A percentile compares a stretch with the other conserved stretches of the same genome.
Conservation (phyloP, 2,888 invertebrate species). For the Agrotis exclamationis region DNA sequence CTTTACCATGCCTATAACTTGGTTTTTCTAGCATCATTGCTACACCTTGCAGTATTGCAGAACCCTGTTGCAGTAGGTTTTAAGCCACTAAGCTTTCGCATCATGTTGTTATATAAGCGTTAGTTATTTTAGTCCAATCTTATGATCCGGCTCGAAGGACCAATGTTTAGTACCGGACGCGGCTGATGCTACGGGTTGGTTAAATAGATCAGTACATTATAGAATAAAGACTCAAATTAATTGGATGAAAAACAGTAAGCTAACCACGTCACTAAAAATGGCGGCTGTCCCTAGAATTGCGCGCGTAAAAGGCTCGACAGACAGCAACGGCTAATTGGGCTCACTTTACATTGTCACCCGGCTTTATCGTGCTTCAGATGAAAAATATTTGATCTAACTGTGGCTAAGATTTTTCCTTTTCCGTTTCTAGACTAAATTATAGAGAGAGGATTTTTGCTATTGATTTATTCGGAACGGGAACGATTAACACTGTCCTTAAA, state of each 20-base stretch:
- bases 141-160: too few species aligned
- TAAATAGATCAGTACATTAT: too few species aligned
- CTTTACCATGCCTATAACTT: too few species aligned
- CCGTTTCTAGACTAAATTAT: too few species aligned
- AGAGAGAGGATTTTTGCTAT: too few species aligned
- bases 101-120: too few species aligned
- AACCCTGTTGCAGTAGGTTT: too few species aligned
- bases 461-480: not conserved
- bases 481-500: slow-evolving; percentile 7
- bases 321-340: slow-evolving; percentile 79
- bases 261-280: not conserved
- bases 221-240: not conserved
- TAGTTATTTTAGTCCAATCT: too few species aligned
- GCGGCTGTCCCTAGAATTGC: slow-evolving; percentile 53
- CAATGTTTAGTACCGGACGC: too few species aligned
- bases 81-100: too few species aligned
- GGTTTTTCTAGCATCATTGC: not conserved
- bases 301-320: slow-evolving; percentile 52
- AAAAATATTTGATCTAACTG: slow-evolving; percentile 3
- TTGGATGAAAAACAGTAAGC: not conserved
- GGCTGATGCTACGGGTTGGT: too few species aligned
- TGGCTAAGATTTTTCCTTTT: not conserved
- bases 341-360: slow-evolving; percentile 74
- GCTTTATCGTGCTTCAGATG: not conserved
- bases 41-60: too few species aligned